phyloP scores from a whole-genome alignment of 2,797 vertebrate genomes.

The Micropoecilia bifurca region DNA sequence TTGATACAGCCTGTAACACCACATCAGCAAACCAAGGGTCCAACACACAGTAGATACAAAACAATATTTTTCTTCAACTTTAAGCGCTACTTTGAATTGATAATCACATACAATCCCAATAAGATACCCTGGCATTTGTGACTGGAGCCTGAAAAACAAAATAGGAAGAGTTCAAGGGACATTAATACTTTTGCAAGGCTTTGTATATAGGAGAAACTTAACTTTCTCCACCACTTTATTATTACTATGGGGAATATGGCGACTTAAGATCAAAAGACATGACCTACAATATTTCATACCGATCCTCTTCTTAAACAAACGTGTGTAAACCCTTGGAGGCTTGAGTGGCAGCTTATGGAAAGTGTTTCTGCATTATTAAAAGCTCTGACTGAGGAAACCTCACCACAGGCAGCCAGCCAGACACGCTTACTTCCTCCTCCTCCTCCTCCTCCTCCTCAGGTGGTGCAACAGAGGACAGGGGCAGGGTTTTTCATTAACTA shows the following conservation, averaged over 20 bases:
- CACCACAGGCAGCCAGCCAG: slow-evolving; percentile 31
- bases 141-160: background rate
- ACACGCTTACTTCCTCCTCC: slow-evolving; percentile 28
- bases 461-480: slow-evolving; percentile 36
- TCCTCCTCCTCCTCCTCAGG: slow-evolving; percentile 23
- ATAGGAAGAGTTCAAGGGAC: background rate
- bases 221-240: background rate
- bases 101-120: background rate
- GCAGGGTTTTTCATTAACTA: slow-evolving; percentile 47
- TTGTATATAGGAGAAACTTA: background rate
- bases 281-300: slow-evolving; percentile 11
- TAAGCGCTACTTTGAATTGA: background rate
- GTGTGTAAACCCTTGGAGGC: slow-evolving; percentile 3
- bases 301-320: slow-evolving; percentile 1
- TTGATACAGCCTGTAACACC: background rate
- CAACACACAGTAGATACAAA: background rate
- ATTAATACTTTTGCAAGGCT: background rate
- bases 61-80: background rate
- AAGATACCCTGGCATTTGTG: background rate
- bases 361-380: slow-evolving; percentile 44
- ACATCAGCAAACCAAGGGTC: background rate
- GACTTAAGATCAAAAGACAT: background rate
- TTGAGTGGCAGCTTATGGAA: slow-evolving; percentile 49
- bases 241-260: slow-evolving; percentile 25
- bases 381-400: slow-evolving; percentile 40